phyloP scores from a whole-genome alignment of 2,113 vertebrate genomes.

The Acanthisitta chloris region DNA sequence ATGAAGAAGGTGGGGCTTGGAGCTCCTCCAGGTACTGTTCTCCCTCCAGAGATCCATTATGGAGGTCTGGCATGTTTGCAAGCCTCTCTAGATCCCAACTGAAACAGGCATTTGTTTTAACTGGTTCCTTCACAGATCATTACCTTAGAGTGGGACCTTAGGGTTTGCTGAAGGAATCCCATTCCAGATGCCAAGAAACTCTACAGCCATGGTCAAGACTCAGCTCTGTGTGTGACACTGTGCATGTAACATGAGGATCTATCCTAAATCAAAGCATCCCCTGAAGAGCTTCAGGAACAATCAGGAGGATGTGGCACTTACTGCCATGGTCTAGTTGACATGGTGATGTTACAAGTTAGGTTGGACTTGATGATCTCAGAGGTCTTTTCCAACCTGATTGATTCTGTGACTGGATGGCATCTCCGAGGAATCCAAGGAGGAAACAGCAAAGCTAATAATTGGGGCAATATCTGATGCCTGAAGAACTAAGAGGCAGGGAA shows the following conservation, averaged over 20 bases:
- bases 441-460: neutral
- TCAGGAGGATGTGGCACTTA: no score
- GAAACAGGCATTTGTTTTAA: constrained; percentile 47
- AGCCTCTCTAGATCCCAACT: constrained; percentile 28
- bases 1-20: constrained; percentile 47
- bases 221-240: neutral
- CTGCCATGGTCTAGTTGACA: no score
- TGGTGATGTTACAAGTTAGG: no score
- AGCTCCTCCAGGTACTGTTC: constrained; percentile 46
- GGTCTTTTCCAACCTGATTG: no score
- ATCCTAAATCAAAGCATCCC: neutral
- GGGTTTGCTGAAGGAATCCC: neutral
- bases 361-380: no score
- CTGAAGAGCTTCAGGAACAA: neutral
- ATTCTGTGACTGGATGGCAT: neutral
- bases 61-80: constrained; percentile 22
- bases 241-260: neutral
- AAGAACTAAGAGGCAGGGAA: neutral
- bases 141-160: neutral
- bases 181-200: neutral
- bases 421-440: neutral
- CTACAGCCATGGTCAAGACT: fast-evolving
- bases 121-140: constrained; percentile 41
- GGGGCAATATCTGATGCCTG: neutral
- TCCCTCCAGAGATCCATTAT: constrained; percentile 54